A percentile compares a stretch with the other conserved stretches of the same genome.
Conservation (phyloP, 2,797 vertebrate species). For the Crocodylus rhombifer region DNA sequence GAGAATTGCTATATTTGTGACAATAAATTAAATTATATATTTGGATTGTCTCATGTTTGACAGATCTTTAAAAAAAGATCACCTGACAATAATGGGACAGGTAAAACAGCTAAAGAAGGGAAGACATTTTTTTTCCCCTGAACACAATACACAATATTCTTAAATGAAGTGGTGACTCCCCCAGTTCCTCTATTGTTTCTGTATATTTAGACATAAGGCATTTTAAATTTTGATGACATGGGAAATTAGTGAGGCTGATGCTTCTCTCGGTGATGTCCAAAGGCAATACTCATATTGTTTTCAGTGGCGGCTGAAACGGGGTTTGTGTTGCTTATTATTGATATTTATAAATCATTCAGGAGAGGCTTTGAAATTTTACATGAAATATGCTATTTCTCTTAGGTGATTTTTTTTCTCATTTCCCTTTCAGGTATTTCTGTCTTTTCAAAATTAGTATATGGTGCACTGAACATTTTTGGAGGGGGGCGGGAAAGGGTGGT, state of each 20-base stretch:
- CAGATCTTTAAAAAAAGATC: neutral
- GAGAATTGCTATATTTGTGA: neutral
- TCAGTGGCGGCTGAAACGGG: neutral
- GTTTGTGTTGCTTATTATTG: neutral
- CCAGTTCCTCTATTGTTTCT: neutral
- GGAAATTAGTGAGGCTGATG: neutral
- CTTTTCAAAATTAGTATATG: neutral
- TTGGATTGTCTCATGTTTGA: neutral
- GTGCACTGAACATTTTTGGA: neutral
- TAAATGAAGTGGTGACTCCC: neutral
- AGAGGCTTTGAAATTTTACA: neutral
- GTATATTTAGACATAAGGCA: neutral
- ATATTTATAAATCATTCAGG: neutral
- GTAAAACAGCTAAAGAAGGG: neutral
- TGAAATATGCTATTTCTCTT: neutral
- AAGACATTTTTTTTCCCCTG: neutral
- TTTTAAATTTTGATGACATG: neutral
- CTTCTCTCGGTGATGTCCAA: neutral
- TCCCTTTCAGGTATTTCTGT: neutral
- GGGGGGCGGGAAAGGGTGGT: neutral
- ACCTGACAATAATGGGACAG: neutral
- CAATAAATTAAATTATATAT: neutral
- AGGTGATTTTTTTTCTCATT: neutral
- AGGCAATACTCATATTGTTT: neutral
- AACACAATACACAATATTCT: neutral